Percentiles rank a stretch among this genome's conserved stretches.
phyloP scores from a whole-genome alignment of 2,888 invertebrate genomes.

The Hypolimnas misippus region DNA sequence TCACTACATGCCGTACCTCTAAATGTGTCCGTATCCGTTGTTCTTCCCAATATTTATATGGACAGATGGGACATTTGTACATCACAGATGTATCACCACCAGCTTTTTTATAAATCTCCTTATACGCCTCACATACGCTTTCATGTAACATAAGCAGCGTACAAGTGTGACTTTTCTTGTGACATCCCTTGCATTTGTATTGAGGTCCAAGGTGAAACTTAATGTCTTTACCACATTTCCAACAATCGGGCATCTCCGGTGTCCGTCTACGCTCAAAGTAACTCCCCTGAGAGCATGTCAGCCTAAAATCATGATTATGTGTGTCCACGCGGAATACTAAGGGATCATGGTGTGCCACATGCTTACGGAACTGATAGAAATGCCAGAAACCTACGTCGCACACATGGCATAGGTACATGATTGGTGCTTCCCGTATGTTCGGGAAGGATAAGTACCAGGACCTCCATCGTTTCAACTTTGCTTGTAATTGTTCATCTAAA shows the following conservation, averaged over 20 bases:
- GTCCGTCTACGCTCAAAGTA: not conserved
- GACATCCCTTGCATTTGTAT: slow-evolving; percentile 48
- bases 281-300: slow-evolving; percentile 41
- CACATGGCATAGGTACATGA: slow-evolving; percentile 62
- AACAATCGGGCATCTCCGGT: slow-evolving; percentile 49
- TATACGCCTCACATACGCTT: slow-evolving; percentile 31
- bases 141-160: slow-evolving; percentile 35
- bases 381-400: slow-evolving; percentile 61
- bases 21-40: slow-evolving; percentile 43
- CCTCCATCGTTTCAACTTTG: slow-evolving; percentile 46
- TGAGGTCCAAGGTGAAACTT: not conserved
- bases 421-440: slow-evolving; percentile 43
- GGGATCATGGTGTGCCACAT: slow-evolving; percentile 46
- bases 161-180: slow-evolving; percentile 46
- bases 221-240: slow-evolving; percentile 48
- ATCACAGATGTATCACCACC: not conserved
- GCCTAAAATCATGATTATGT: slow-evolving; percentile 43
- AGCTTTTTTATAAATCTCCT: no score
- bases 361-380: slow-evolving; percentile 51
- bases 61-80: slow-evolving; percentile 39
- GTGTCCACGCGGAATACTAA: no score
- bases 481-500: slow-evolving; percentile 43
- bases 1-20: slow-evolving; percentile 46
- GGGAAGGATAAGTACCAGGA: slow-evolving; percentile 39
- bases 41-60: slow-evolving; percentile 6